Evolutionary conservation across 2,113 vertebrate genomes (phyloP), one percentile per base, ranked within the genome.

Genomic region (Megaleporinus macrocephalus): DNA sequence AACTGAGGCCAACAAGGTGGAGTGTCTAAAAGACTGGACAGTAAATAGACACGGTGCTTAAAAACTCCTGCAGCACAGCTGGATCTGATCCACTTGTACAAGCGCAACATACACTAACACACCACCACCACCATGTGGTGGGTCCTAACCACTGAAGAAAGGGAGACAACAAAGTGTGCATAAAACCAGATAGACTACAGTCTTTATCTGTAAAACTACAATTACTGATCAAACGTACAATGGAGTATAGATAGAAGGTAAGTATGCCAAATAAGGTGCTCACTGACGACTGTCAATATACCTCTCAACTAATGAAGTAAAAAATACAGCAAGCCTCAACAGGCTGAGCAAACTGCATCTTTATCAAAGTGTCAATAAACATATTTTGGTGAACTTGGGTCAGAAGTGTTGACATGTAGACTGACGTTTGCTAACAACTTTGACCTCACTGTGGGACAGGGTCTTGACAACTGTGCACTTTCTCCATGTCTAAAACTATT

Each of bases 401-500:
- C 62, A 55, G 5, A 65, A 29, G n/a, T 62, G 69, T 24, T 63
- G 12, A 24, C 1, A n/a, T 72, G 14, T 14, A 49, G 24, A 57
- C 15, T 41, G 29, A 63, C n/a, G 20, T 3, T 10, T 76, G 3
- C 72, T 47, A 33, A 27, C 6, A 4, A 33, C 24, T 57, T 27
- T 68, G 41, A 78, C 16, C 47, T 53, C 1, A 69, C 36, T 49
- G 55, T 27, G 29, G 30, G 66, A 24, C n/a, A 65, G 18, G 5
- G 44, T 27, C 15, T 78, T 53, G 65, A 76, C 57, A 73, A 22
- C 47, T 36, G 26, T 44, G 30, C 27, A 53, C 69, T n/a, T 61
- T 10, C 6, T 62, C 90, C 82, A 89, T 85, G 87, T 88, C 85
- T 88, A 86, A 79, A 85, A 86, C 86, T 88, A 88, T 29, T 85